Conservation (phyloP, 2,113 vertebrate genomes). For the Pogonocichla stellata region DNA sequence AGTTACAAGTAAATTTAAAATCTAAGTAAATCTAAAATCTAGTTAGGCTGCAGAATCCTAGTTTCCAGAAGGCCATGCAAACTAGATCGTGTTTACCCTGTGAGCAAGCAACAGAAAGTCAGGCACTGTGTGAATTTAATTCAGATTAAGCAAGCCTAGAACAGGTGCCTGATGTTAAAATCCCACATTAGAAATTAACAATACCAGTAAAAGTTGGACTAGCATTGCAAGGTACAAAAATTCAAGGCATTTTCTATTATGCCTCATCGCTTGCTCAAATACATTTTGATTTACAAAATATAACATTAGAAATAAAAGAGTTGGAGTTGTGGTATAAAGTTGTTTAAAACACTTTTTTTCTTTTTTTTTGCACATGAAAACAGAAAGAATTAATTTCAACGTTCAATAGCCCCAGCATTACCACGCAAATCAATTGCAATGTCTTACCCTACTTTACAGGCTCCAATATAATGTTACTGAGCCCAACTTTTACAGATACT, state of each 20-base stretch:
- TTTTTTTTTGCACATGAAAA: background rate
- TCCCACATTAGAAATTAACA: background rate
- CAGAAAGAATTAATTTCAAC: background rate
- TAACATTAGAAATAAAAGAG: background rate
- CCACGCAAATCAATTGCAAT: background rate
- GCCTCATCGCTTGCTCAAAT: background rate
- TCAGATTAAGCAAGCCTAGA: background rate
- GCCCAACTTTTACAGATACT: background rate
- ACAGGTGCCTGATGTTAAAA: background rate
- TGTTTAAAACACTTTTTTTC: background rate
- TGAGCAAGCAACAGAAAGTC: background rate
- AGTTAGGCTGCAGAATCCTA: background rate
- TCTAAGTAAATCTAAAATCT: too few relatives aligned
- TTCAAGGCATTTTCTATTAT: background rate
- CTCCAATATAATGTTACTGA: background rate
- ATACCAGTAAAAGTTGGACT: background rate
- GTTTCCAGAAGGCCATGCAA: background rate
- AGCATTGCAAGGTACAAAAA: background rate
- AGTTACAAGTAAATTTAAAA: background rate
- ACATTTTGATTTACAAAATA: constrained; percentile 1
- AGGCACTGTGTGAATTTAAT: background rate
- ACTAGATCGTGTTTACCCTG: background rate
- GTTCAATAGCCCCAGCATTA: background rate
- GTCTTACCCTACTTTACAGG: background rate
- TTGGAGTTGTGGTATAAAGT: background rate